These are phyloP conservation scores for Ctenochaetus hawaiiensis DNA, from an alignment of 2,797 vertebrate genomes.

Conservation along the genomic window DNA sequence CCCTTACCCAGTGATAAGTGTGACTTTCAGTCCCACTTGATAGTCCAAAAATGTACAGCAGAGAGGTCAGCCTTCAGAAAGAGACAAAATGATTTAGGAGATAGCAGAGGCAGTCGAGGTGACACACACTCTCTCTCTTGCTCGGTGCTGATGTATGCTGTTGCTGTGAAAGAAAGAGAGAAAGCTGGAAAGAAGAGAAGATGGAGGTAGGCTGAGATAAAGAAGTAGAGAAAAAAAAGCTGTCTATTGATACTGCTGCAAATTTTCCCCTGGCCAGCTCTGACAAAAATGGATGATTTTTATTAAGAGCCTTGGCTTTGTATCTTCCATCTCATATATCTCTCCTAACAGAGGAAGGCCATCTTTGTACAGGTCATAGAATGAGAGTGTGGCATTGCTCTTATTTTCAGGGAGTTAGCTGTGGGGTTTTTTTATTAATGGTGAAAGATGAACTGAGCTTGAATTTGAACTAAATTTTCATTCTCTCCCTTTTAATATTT, in stretches of 20 bases:
- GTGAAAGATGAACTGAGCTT: neutral
- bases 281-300: slow-evolving; percentile 87
- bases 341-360: slow-evolving; percentile 78
- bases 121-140: slow-evolving; percentile 36
- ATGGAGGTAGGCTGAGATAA: slow-evolving; percentile 59
- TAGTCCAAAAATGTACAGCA: slow-evolving; percentile 71
- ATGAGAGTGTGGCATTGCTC: slow-evolving; percentile 38
- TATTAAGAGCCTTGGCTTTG: slow-evolving; percentile 84
- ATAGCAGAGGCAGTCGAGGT: slow-evolving; percentile 65
- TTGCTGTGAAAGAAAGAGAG: slow-evolving; percentile 54
- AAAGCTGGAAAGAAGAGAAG: slow-evolving; percentile 53
- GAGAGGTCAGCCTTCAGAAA: slow-evolving; percentile 71
- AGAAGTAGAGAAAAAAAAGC: slow-evolving; percentile 22
- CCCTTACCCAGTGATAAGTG: slow-evolving; percentile 78
- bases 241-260: slow-evolving; percentile 77
- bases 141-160: slow-evolving; percentile 63
- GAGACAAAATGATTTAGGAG: slow-evolving; percentile 74
- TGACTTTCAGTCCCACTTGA: slow-evolving; percentile 74
- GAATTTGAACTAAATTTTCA: neutral
- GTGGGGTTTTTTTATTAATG: slow-evolving; percentile 32
- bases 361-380: slow-evolving; percentile 59
- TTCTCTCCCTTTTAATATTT: neutral
- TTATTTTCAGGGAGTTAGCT: slow-evolving; percentile 43
- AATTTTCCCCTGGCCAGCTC: slow-evolving; percentile 76
- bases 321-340: slow-evolving; percentile 81